A percentile compares a stretch with the other conserved stretches of the same genome.
phyloP scores from a whole-genome alignment of 2,113 vertebrate genomes.

The Cathartes aura region DNA sequence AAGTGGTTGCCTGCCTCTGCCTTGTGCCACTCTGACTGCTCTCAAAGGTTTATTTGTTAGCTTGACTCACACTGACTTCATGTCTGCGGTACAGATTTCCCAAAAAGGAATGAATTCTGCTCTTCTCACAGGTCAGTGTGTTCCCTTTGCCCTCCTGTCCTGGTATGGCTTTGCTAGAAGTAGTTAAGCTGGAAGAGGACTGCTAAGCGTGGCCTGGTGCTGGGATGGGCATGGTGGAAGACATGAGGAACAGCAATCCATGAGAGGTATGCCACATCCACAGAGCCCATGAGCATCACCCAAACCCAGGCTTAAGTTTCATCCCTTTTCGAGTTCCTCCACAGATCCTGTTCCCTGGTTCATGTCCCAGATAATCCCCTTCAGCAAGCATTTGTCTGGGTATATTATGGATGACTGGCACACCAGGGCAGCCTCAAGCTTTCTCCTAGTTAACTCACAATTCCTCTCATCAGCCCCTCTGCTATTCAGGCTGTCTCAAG shows the following conservation, averaged over 20 bases:
- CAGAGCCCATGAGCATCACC: background rate
- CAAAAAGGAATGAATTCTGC: background rate
- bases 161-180: background rate
- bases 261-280: background rate
- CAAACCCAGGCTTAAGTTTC: background rate
- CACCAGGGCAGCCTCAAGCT: background rate
- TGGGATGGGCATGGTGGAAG: background rate
- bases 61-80: background rate
- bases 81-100: background rate
- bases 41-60: background rate
- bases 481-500: background rate
- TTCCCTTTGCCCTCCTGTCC: background rate
- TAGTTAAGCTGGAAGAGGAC: background rate
- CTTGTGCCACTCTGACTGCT: background rate
- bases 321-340: background rate
- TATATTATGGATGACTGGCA: background rate
- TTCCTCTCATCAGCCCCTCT: background rate
- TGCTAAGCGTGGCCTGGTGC: background rate
- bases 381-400: background rate
- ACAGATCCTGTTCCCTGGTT: background rate
- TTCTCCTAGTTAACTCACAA: background rate
- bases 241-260: background rate
- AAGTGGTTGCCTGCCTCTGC: background rate
- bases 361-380: background rate
- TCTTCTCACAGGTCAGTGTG: background rate